Conservation (phyloP, 2,113 vertebrate genomes). For the Prunella fulvescens region DNA sequence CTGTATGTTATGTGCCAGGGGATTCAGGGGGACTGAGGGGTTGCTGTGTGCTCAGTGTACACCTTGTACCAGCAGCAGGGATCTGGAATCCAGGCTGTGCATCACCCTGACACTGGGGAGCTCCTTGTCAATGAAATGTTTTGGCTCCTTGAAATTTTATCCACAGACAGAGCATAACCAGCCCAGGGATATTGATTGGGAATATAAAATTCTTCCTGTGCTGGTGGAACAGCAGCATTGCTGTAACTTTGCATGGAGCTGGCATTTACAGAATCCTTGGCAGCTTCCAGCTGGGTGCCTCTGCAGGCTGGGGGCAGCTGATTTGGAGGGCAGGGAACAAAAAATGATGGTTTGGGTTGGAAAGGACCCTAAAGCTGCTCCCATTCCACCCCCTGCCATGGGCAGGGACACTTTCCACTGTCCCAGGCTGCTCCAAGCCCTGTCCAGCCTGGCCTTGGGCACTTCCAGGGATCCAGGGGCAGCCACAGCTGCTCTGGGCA, state of each 20-base stretch:
- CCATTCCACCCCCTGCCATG: not conserved
- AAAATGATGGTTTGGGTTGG: not conserved
- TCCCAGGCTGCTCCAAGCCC: not conserved
- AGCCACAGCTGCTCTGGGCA: not conserved
- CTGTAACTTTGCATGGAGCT: not conserved
- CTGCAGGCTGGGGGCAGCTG: not conserved
- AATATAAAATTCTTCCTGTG: not conserved
- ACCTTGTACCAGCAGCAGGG: not conserved
- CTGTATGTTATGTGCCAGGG: rapidly evolving
- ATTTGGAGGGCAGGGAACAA: not conserved
- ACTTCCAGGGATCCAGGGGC: not conserved
- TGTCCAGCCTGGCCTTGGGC: rapidly evolving
- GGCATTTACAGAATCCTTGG: not conserved
- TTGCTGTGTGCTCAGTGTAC: not conserved
- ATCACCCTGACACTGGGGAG: not conserved
- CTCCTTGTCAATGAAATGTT: rapidly evolving
- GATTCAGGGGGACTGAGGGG: not conserved
- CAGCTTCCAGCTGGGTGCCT: rapidly evolving
- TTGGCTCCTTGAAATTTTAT: not conserved
- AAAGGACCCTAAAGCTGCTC: not conserved
- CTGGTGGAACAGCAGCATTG: not conserved
- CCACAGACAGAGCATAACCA: not conserved
- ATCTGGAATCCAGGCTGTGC: rapidly evolving
- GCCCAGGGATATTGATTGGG: not conserved
- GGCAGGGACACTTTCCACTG: not conserved